Percentiles rank a stretch among this genome's conserved stretches.
Evolutionary conservation across 53 echinoderm and acorn worm genomes (phyloP).

Genomic region (Holothuria scabra): DNA sequence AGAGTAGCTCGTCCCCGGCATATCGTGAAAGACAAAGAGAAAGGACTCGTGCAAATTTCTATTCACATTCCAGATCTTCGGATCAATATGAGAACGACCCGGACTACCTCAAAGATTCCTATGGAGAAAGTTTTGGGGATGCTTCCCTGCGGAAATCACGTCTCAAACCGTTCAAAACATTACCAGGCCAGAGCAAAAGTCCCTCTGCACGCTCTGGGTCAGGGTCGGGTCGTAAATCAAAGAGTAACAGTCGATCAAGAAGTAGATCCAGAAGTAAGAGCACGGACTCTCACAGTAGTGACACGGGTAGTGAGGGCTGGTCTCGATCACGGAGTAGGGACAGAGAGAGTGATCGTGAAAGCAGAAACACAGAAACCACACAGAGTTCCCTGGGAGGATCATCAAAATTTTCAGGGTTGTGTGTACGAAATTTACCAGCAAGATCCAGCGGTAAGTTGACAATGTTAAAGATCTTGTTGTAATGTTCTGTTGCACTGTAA

Average conservation of each 20-base stretch:
- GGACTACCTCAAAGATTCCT: slow-evolving; percentile 51
- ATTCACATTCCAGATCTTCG: slow-evolving; percentile 82
- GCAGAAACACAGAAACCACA: slow-evolving; percentile 89
- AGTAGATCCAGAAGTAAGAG: slow-evolving; percentile 87
- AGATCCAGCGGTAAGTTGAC: slow-evolving; percentile 90
- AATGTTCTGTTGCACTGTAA: neutral
- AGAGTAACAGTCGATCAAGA: slow-evolving; percentile 85
- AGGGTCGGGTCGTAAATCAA: slow-evolving; percentile 67
- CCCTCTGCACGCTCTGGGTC: slow-evolving; percentile 94
- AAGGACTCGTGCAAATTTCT: slow-evolving; percentile 91
- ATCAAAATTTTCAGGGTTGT: slow-evolving; percentile 92
- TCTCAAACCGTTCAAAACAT: slow-evolving; percentile 65
- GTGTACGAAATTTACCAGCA: slow-evolving; percentile 92
- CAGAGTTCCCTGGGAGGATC: slow-evolving; percentile 78
- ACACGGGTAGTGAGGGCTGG: slow-evolving; percentile 86
- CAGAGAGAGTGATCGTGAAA: slow-evolving; percentile 90
- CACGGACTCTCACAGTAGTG: slow-evolving; percentile 95
- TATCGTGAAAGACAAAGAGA: slow-evolving; percentile 90
- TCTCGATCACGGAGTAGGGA: slow-evolving; percentile 90
- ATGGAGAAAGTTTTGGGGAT: slow-evolving; percentile 30
- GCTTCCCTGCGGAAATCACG: slow-evolving; percentile 62
- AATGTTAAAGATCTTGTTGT: slow-evolving; percentile 8
- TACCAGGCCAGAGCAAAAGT: slow-evolving; percentile 82
- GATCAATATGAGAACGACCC: slow-evolving; percentile 59
- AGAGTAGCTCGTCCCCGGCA: slow-evolving; percentile 81